Conservation (phyloP, 2,888 invertebrate genomes). For the Ametastegia equiseti region DNA sequence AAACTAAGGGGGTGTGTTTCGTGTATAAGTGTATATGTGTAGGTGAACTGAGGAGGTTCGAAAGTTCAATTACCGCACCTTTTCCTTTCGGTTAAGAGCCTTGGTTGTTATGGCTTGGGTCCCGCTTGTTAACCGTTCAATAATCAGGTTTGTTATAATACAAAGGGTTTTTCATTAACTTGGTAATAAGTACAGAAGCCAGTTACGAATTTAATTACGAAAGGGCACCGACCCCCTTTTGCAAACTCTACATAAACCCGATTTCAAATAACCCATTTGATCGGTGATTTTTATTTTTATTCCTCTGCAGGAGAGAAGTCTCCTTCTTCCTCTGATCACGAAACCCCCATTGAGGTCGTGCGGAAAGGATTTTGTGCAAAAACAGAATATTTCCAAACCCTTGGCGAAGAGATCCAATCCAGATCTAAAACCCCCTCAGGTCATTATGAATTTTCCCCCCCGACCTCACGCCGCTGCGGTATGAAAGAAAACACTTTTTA, state of each 20-base stretch:
- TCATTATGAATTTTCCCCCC: too few species aligned
- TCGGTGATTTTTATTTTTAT: too few species aligned
- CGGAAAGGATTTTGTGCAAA: too few species aligned
- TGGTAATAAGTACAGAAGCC: constrained; percentile 31
- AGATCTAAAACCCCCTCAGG: too few species aligned
- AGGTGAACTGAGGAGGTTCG: background rate
- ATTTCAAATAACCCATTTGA: background rate
- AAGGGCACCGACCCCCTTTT: background rate
- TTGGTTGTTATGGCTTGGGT: background rate
- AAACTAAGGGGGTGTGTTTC: background rate
- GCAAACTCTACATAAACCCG: background rate
- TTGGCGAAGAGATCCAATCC: too few species aligned
- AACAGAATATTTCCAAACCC: too few species aligned
- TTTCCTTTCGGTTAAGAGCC: background rate
- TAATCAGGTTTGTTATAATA: constrained; percentile 38
- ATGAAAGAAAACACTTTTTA: background rate
- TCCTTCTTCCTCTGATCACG: too few species aligned
- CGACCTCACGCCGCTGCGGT: too few species aligned
- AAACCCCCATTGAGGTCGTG: too few species aligned
- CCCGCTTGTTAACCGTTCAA: constrained; percentile 32
- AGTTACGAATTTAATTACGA: constrained; percentile 25
- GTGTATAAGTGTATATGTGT: background rate
- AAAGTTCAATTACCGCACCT: constrained; percentile 7
- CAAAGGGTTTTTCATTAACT: constrained; percentile 23
- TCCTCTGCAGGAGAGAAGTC: too few species aligned